These are phyloP conservation scores for Neotoxoptera formosana DNA, from an alignment of 1,140 invertebrate genomes.

Conservation along the genomic window DNA sequence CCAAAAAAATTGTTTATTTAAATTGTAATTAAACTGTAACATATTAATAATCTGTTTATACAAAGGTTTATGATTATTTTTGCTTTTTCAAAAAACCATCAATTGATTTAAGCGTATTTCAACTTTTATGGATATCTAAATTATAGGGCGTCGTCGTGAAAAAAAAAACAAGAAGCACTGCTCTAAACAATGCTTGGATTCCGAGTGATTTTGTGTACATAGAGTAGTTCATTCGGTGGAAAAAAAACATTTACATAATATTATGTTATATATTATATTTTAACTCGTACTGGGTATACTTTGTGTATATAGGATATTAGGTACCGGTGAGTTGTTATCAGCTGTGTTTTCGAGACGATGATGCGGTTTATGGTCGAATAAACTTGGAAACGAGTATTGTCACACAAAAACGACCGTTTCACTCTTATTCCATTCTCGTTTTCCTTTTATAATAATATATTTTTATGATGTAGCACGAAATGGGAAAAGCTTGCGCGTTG, in stretches of 20 bases:
- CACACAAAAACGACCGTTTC: slow-evolving; percentile 34
- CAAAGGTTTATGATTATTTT: no score
- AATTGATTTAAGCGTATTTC: no score
- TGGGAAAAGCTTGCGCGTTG: not conserved
- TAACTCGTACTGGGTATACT: not conserved
- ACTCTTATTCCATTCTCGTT: not conserved
- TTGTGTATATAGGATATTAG: not conserved
- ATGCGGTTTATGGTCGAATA: slow-evolving; percentile 1
- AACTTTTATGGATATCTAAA: no score
- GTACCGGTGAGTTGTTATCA: not conserved
- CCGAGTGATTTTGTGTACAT: not conserved
- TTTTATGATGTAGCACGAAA: not conserved
- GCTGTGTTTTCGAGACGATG: not conserved
- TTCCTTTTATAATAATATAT: not conserved
- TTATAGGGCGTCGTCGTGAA: no score
- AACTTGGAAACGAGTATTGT: slow-evolving; percentile 11
- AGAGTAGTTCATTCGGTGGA: not conserved
- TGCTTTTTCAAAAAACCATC: no score
- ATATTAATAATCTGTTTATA: no score
- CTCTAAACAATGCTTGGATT: not conserved
- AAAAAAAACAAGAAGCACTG: no score
- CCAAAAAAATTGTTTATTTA: no score
- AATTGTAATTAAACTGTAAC: no score
- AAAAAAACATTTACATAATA: not conserved
- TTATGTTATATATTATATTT: not conserved